Evolutionary conservation across 2,888 invertebrate genomes (phyloP).

Genomic region (Bimastos eiseni): DNA sequence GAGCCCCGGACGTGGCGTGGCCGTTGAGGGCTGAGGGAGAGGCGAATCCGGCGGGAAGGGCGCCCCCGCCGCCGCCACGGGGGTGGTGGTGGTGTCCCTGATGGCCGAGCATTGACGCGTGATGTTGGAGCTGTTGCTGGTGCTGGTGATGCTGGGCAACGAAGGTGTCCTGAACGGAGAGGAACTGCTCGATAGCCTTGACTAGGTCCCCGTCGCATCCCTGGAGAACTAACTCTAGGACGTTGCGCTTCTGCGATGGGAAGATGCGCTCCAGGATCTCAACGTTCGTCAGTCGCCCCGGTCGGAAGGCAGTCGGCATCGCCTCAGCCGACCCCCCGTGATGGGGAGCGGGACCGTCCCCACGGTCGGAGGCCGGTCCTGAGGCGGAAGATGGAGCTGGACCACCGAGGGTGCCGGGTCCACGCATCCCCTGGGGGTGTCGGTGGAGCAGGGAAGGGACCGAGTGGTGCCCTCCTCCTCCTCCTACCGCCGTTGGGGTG

Average conservation of each 20-base stretch:
- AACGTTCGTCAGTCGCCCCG: conserved; percentile 65
- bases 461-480: neutral
- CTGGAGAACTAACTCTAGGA: conserved; percentile 85
- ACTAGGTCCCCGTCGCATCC: conserved; percentile 88
- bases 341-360: neutral
- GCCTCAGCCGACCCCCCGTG: neutral
- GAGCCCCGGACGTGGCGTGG: conserved; percentile 36
- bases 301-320: conserved; percentile 55
- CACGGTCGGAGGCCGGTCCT: neutral
- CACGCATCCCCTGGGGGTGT: neutral
- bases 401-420: neutral
- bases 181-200: conserved; percentile 84
- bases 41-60: neutral
- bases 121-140: conserved; percentile 22
- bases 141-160: conserved; percentile 50
- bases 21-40: conserved; percentile 26
- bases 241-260: conserved; percentile 81
- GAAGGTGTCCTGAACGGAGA: conserved; percentile 61
- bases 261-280: conserved; percentile 87
- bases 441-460: neutral
- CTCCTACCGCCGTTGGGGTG: neutral
- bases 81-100: conserved; percentile 26
- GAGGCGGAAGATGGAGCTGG: neutral
- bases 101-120: conserved; percentile 7
- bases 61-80: conserved; percentile 17